Percentiles rank a stretch among this genome's conserved stretches.
Evolutionary conservation across 2,888 invertebrate species (phyloP).

Genomic region (Xestia xanthographa): DNA sequence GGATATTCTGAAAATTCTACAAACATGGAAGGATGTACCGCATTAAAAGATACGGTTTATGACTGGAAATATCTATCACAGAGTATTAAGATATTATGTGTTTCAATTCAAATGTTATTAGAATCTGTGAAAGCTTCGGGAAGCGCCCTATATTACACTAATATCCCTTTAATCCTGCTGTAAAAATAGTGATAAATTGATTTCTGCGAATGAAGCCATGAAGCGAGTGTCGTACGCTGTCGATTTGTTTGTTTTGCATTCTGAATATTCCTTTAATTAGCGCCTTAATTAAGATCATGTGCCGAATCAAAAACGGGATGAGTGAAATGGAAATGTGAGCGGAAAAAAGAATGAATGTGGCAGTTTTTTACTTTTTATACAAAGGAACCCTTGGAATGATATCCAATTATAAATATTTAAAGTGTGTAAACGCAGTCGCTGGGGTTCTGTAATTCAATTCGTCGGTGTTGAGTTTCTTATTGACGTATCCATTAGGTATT

Average conservation of each 20-base stretch:
- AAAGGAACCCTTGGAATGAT: slow-evolving; percentile 72
- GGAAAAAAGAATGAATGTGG: slow-evolving; percentile 51
- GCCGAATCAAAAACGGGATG: slow-evolving; percentile 53
- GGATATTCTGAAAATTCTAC: slow-evolving; percentile 55
- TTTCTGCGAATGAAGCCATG: slow-evolving; percentile 55
- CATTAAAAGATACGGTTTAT: slow-evolving; percentile 59
- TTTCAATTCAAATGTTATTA: slow-evolving; percentile 39
- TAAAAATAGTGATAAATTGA: slow-evolving; percentile 52
- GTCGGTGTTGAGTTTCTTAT: slow-evolving; percentile 85
- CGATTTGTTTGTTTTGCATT: slow-evolving; percentile 50
- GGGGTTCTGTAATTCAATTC: slow-evolving; percentile 85
- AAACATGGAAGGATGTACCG: slow-evolving; percentile 47
- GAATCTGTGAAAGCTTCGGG: slow-evolving; percentile 36
- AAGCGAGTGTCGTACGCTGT: slow-evolving; percentile 39
- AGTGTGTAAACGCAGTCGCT: slow-evolving; percentile 78
- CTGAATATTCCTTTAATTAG: slow-evolving; percentile 55
- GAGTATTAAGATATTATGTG: slow-evolving; percentile 34
- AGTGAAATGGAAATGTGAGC: slow-evolving; percentile 58
- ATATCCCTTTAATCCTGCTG: slow-evolving; percentile 36
- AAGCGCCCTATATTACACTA: slow-evolving; percentile 7
- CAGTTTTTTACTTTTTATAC: slow-evolving; percentile 57
- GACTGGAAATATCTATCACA: slow-evolving; percentile 54
- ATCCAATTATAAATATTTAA: slow-evolving; percentile 87
- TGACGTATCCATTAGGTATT: slow-evolving; percentile 87
- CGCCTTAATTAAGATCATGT: slow-evolving; percentile 64